Conservation (phyloP, 2,888 invertebrate species). For the Hesperia comma region DNA sequence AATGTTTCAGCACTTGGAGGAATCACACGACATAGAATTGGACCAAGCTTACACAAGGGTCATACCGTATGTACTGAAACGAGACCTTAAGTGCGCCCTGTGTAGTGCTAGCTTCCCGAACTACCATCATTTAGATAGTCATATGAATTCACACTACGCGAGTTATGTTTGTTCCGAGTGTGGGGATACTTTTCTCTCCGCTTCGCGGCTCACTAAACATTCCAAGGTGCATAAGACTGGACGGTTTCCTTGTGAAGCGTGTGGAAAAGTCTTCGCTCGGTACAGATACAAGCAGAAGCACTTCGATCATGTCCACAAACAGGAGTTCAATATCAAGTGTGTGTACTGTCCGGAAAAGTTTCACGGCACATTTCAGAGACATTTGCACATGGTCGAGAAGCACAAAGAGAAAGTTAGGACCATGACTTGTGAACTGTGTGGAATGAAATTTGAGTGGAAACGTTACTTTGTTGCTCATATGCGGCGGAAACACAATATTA, state of each 20-base stretch:
- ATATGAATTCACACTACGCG: conserved; percentile 69
- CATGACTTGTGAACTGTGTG: conserved; percentile 65
- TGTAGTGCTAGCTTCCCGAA: conserved; percentile 53
- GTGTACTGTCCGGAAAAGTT: conserved; percentile 57
- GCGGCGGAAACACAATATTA: conserved; percentile 46
- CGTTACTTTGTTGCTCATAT: conserved; percentile 70
- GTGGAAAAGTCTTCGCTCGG: conserved; percentile 71
- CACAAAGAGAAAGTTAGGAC: conserved; percentile 57
- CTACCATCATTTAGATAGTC: conserved; percentile 58
- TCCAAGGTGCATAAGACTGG: conserved; percentile 69
- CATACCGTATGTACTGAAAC: conserved; percentile 57
- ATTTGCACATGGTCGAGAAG: conserved; percentile 52
- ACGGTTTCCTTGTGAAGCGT: conserved; percentile 66
- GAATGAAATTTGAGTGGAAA: conserved; percentile 67
- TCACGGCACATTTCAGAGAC: conserved; percentile 47
- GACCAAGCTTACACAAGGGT: conserved; percentile 55
- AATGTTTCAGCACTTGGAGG: conserved; percentile 59
- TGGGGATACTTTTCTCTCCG: conserved; percentile 60
- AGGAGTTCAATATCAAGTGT: conserved; percentile 49
- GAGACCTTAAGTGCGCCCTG: conserved; percentile 54
- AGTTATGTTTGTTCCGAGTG: conserved; percentile 67
- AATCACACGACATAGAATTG: conserved; percentile 51
- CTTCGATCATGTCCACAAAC: conserved; percentile 52
- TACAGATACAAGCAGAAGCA: conserved; percentile 61
- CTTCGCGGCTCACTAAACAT: conserved; percentile 60